These are phyloP conservation scores for Phalacrocorax aristotelis DNA, from an alignment of 2,113 vertebrate genomes.

Conservation along the genomic window DNA sequence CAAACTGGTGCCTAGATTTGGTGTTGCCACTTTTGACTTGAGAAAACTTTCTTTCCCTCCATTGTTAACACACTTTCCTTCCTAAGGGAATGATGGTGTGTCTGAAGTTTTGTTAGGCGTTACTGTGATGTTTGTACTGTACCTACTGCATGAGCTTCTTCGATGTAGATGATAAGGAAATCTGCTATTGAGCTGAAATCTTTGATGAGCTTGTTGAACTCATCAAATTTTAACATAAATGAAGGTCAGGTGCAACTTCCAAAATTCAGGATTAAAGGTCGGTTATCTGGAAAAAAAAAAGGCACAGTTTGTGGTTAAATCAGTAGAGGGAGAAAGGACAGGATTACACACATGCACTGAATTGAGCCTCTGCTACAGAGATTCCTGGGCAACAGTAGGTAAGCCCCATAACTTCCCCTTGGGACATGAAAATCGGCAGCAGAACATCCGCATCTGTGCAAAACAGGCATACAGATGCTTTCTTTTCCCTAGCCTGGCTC, in stretches of 20 bases:
- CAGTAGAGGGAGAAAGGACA: not conserved
- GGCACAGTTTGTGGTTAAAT: not conserved
- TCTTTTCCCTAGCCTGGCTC: not conserved
- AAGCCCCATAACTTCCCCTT: not conserved
- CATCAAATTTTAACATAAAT: slow-evolving; percentile 87
- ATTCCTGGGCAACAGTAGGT: not conserved
- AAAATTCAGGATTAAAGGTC: slow-evolving; percentile 89
- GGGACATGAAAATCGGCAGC: not conserved
- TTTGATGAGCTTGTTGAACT: slow-evolving; percentile 88
- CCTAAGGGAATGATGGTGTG: not conserved
- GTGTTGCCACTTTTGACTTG: not conserved
- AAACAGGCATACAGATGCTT: not conserved
- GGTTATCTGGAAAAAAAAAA: slow-evolving; percentile 68
- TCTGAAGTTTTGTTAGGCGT: not conserved
- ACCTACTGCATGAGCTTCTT: slow-evolving; percentile 92
- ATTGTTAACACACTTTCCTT: not conserved
- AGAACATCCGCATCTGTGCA: not conserved
- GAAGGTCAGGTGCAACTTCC: slow-evolving; percentile 96
- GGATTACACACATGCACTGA: not conserved
- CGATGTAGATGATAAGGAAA: slow-evolving; percentile 90
- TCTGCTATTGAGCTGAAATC: slow-evolving; percentile 85
- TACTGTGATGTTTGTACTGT: not conserved
- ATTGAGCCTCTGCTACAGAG: not conserved
- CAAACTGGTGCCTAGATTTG: not conserved
- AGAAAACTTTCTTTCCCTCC: not conserved